A percentile compares a stretch with the other conserved stretches of the same genome.
These are phyloP conservation scores for Theristicus caerulescens DNA, from an alignment of 2,113 vertebrate species.

Conservation along the genomic window DNA sequence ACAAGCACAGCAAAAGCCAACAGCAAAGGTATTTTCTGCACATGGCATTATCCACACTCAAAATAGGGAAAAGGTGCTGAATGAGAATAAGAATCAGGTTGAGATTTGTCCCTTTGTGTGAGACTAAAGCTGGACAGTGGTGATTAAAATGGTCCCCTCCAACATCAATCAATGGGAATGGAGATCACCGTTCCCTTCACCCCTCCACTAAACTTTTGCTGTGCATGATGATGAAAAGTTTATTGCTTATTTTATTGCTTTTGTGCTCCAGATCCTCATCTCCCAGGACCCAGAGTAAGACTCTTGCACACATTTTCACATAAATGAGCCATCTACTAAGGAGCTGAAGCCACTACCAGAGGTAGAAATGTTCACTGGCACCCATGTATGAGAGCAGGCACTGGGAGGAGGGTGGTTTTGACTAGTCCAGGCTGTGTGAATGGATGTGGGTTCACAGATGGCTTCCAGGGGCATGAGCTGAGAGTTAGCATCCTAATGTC, in stretches of 20 bases:
- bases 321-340: not conserved
- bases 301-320: not conserved
- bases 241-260: not conserved
- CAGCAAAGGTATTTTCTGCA: not conserved
- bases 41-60: no score
- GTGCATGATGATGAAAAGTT: not conserved
- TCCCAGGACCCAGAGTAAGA: not conserved
- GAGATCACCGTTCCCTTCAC: not conserved
- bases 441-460: not conserved
- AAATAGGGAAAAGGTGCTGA: not conserved
- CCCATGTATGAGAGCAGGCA: not conserved
- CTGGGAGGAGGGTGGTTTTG: not conserved
- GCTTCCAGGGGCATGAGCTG: not conserved
- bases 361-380: not conserved
- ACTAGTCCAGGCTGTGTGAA: not conserved
- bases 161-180: not conserved
- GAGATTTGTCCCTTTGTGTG: not conserved
- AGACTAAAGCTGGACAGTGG: not conserved
- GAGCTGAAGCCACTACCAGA: not conserved
- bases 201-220: not conserved
- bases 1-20: not conserved
- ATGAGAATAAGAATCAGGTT: not conserved
- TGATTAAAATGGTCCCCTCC: not conserved
- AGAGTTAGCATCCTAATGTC: not conserved
- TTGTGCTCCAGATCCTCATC: not conserved